Evolutionary conservation across 2,888 invertebrate species (phyloP).

Genomic region (Notocelia uddmanniana): DNA sequence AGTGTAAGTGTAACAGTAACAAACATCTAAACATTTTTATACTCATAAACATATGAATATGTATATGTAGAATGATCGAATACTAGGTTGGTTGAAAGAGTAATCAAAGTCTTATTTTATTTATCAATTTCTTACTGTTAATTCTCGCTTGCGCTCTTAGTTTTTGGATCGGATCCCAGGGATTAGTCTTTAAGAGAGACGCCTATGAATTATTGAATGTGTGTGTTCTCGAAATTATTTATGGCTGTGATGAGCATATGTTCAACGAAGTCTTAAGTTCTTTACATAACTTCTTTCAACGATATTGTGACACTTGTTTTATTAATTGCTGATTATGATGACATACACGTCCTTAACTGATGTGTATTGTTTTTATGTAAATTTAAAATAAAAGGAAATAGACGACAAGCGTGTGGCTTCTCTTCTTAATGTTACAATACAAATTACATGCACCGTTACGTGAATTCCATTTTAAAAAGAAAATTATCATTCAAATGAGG

Average conservation of each 20-base stretch:
- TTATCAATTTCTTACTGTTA: too few relatives aligned
- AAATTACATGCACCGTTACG: background rate
- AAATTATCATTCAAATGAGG: background rate
- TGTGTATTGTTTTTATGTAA: slow-evolving; percentile 6
- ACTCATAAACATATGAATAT: too few relatives aligned
- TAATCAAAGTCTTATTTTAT: too few relatives aligned
- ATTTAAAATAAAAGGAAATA: slow-evolving; percentile 13
- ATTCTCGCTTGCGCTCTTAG: too few relatives aligned
- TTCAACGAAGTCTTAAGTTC: background rate
- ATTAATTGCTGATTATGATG: background rate
- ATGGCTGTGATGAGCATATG: background rate
- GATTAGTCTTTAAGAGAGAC: too few relatives aligned
- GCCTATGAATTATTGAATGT: too few relatives aligned
- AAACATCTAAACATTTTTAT: too few relatives aligned
- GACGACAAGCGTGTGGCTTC: background rate
- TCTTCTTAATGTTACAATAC: background rate
- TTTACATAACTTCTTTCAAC: background rate
- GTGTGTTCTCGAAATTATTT: background rate
- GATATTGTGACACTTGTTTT: background rate
- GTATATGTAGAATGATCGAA: too few relatives aligned
- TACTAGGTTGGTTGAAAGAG: too few relatives aligned
- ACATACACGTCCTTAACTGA: background rate
- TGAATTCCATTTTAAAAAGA: background rate
- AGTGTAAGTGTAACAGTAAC: too few relatives aligned
- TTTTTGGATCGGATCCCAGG: too few relatives aligned